A percentile compares a stretch with the other conserved stretches of the same genome.
phyloP scores from a whole-genome alignment of 1,140 invertebrate genomes.

The Cylas formicarius region DNA sequence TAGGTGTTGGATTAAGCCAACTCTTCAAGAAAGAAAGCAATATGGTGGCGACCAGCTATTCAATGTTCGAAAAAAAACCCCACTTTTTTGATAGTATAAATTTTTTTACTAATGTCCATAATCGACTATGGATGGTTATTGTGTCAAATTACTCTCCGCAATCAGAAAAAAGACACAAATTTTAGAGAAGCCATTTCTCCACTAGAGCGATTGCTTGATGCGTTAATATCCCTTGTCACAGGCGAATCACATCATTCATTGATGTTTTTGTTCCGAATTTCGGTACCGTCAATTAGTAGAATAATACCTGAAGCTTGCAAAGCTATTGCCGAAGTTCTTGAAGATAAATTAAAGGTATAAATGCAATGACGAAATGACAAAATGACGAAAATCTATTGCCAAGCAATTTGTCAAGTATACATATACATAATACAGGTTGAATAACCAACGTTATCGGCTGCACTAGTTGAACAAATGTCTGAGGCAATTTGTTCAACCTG shows the following conservation, averaged over 20 bases:
- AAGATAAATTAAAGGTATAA: neutral
- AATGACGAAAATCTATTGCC: too few species aligned
- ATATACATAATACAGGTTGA: too few species aligned
- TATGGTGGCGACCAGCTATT: constrained; percentile 4
- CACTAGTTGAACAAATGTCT: too few species aligned
- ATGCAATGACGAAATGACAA: neutral
- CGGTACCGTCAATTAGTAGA: neutral
- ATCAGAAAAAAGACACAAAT: neutral
- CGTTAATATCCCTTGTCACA: constrained; percentile 1
- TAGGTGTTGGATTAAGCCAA: constrained; percentile 1
- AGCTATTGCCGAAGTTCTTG: neutral
- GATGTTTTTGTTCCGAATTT: too few species aligned
- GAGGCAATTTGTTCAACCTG: too few species aligned
- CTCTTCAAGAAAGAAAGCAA: constrained; percentile 1
- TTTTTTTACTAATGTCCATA: neutral
- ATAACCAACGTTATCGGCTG: too few species aligned
- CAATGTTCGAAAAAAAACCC: too few species aligned
- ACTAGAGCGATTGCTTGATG: neutral
- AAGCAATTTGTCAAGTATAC: too few species aligned
- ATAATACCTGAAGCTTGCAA: neutral
- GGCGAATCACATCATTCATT: neutral
- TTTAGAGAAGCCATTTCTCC: too few species aligned
- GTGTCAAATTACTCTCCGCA: neutral
- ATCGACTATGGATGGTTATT: too few species aligned
- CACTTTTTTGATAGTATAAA: too few species aligned